These are phyloP conservation scores for Clupea harengus DNA, from an alignment of 2,113 vertebrate species.

Conservation along the genomic window DNA sequence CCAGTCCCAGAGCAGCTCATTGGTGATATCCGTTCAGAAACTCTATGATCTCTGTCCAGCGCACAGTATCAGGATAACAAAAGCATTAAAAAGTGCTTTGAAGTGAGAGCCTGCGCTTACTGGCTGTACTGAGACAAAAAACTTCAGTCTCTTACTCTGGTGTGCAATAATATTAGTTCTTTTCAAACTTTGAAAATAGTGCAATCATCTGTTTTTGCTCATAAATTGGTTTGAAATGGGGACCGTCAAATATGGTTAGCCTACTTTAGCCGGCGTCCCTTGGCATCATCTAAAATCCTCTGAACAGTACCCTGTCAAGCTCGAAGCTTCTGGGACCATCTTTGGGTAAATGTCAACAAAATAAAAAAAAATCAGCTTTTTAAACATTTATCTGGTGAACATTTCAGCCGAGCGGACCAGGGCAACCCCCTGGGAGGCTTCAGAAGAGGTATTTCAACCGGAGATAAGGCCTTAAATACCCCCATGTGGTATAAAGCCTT, in stretches of 20 bases:
- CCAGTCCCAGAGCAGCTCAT: neutral
- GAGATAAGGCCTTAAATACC: slow-evolving; percentile 56
- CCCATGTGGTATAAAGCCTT: slow-evolving; percentile 46
- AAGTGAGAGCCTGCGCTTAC: too few relatives aligned
- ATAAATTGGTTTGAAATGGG: slow-evolving; percentile 15
- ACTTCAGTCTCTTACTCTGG: neutral
- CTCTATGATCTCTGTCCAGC: neutral
- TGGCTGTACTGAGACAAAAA: too few relatives aligned
- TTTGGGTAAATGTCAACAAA: slow-evolving; percentile 65
- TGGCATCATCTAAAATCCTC: slow-evolving; percentile 41
- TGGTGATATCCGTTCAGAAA: neutral
- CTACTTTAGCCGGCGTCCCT: slow-evolving; percentile 1
- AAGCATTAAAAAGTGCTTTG: too few relatives aligned
- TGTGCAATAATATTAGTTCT: neutral
- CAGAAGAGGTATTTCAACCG: slow-evolving; percentile 53
- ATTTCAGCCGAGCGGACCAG: slow-evolving; percentile 26
- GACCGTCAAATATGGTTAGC: slow-evolving; percentile 28
- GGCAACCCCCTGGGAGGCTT: slow-evolving; percentile 31
- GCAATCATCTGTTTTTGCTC: neutral
- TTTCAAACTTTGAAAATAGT: neutral
- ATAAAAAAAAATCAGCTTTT: slow-evolving; percentile 47
- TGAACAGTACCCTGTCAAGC: slow-evolving; percentile 51
- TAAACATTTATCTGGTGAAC: slow-evolving; percentile 58
- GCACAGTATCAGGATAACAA: neutral
- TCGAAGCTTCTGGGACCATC: slow-evolving; percentile 59